A percentile compares a stretch with the other conserved stretches of the same genome.
These are phyloP conservation scores for Drosophila biarmipes DNA, from an alignment of 1,140 invertebrate species.

Conservation along the genomic window DNA sequence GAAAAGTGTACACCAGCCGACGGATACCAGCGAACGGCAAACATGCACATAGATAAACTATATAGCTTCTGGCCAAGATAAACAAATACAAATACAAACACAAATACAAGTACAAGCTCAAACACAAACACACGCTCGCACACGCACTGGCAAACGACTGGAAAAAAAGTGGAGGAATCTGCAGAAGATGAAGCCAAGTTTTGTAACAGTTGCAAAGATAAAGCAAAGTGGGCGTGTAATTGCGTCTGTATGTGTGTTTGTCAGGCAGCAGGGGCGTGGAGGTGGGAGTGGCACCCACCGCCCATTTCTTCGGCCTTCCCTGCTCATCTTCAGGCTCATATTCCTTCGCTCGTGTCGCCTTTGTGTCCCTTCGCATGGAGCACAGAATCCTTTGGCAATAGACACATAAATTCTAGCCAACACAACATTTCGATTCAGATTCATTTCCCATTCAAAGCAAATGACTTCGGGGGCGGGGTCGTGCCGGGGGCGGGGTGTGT, in stretches of 20 bases:
- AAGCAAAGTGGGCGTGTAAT: constrained; percentile 68
- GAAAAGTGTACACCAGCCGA: constrained; percentile 65
- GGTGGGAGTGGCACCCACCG: constrained; percentile 11
- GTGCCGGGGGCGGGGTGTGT: constrained; percentile 1
- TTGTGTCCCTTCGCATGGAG: constrained; percentile 52
- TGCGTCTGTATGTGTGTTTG: constrained; percentile 44
- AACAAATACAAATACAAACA: constrained; percentile 63
- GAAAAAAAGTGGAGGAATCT: constrained; percentile 37
- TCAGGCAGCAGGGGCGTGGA: constrained; percentile 11
- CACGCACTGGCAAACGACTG: constrained; percentile 15
- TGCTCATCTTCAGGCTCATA: constrained; percentile 19
- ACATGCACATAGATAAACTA: constrained; percentile 82
- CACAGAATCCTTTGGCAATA: constrained; percentile 62
- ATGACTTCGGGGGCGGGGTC: constrained; percentile 38
- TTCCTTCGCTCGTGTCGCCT: constrained; percentile 27
- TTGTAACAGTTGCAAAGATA: constrained; percentile 63
- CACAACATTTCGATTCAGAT: constrained; percentile 61
- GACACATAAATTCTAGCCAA: constrained; percentile 60
- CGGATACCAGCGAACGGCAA: constrained; percentile 59
- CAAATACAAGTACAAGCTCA: constrained; percentile 13
- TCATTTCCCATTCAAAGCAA: constrained; percentile 52
- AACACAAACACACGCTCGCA: constrained; percentile 8
- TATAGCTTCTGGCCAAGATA: constrained; percentile 75
- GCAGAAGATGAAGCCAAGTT: constrained; percentile 55
- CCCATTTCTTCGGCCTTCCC: constrained; percentile 16